A percentile compares a stretch with the other conserved stretches of the same genome.
phyloP scores from a whole-genome alignment of 2,888 invertebrate genomes.

The Drosophila colorata region DNA sequence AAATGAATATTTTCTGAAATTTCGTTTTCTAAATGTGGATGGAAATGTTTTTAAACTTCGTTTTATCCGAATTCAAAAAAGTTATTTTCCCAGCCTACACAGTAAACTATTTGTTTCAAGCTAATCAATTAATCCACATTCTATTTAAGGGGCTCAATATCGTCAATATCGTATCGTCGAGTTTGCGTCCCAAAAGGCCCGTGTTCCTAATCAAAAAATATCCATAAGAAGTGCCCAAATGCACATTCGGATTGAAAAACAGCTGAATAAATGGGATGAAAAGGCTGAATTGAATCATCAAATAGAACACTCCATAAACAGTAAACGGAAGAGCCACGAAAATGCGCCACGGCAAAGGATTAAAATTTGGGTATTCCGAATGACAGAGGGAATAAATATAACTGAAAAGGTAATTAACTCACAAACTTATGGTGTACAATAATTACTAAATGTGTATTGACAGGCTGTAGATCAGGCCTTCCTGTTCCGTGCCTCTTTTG shows the following conservation, averaged over 20 bases:
- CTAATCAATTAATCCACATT: background rate
- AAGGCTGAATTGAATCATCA: constrained; percentile 18
- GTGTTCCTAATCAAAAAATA: constrained; percentile 86
- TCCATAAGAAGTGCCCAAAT: constrained; percentile 92
- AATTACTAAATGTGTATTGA: background rate
- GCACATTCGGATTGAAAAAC: constrained; percentile 88
- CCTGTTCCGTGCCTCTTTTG: constrained; percentile 87
- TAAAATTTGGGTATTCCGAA: constrained; percentile 83
- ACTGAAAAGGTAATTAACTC: constrained; percentile 74
- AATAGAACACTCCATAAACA: constrained; percentile 34
- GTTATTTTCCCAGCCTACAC: no score
- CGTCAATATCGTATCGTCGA: constrained; percentile 94
- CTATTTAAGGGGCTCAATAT: constrained; percentile 90
- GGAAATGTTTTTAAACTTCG: no score
- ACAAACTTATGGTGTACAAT: no score
- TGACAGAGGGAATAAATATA: constrained; percentile 70
- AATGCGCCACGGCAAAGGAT: constrained; percentile 58
- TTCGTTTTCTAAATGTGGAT: no score
- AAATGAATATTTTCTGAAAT: no score
- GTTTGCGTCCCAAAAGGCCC: constrained; percentile 90
- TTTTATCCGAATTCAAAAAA: no score
- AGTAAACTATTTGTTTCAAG: no score
- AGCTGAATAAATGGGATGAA: constrained; percentile 30
- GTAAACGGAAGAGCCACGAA: constrained; percentile 31
- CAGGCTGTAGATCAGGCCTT: constrained; percentile 88